Base-by-base conservation (phyloP, 2,888 invertebrate genomes). In the Craniophora ligustri region DNA sequence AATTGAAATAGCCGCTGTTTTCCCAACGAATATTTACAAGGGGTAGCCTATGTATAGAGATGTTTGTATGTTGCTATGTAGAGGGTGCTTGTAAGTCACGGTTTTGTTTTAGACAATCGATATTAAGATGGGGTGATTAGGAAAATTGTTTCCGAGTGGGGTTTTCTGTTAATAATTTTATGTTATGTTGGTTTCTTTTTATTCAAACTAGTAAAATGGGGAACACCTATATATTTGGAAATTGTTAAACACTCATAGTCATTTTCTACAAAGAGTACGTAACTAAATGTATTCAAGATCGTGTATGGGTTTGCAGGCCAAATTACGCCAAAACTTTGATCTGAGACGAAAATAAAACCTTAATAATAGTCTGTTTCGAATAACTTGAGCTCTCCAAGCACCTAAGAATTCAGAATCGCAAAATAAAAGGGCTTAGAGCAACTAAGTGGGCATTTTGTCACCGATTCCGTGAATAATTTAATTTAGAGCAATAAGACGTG, bases 1-100 rank as follows among this genome's bases (percentile, higher is more conserved):
- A 84, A 89, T 88, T 84, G 85, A 82, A 83, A 82, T 82, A 75
- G 79, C 79, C 78, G 70, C 67, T 71, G 64, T 76, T 67, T 74
- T 71, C 72, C 58, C 57, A 59, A 62, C 67, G 75, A 76, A 76
- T 79, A 82, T 84, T 75, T 81, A 78, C 76, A 72, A 72, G 71
- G 74, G 78, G 41, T 58, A 18, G 47, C 42, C n/a, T 39, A 5
- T 19, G 14, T 36, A n/a, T 59, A 16, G 15, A 42, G 46, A 48
- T 40, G 26, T 26, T 44, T 39, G 55, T 19, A 30, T 64, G 28
- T 13, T 14, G 16, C 6, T 38, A 11, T 35, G 28, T 40, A 14
- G 21, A 38, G 28, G 39, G 58, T 40, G 2, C n/a, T 8, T 21
- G 10, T 8, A n/a, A 32, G 30, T 11, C 16, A 16, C 40, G 13